These are phyloP conservation scores for Aix galericulata DNA, from an alignment of 2,113 vertebrate genomes.

Conservation along the genomic window DNA sequence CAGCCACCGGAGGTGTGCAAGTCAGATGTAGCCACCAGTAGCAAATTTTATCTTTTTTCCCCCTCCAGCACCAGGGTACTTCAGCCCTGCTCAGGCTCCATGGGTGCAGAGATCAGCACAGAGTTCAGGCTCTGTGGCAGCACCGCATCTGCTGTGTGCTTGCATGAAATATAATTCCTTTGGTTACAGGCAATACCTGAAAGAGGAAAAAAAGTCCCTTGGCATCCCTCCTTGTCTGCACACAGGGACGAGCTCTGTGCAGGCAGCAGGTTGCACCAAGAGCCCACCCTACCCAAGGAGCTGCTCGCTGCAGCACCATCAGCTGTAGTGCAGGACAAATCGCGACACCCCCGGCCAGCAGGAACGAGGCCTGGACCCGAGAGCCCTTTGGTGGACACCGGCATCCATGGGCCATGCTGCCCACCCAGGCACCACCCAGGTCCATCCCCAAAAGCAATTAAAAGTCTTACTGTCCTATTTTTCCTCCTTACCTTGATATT, in stretches of 20 bases:
- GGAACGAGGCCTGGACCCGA: background rate
- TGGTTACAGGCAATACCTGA: background rate
- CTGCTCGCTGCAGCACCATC: background rate
- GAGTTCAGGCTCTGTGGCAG: too few species aligned
- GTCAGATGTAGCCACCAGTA: accelerated
- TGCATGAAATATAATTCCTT: background rate
- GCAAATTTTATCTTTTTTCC: background rate
- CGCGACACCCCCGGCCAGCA: background rate
- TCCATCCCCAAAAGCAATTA: background rate
- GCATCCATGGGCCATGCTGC: background rate
- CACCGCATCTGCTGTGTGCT: too few species aligned
- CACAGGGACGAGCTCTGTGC: background rate
- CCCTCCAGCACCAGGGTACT: too few species aligned
- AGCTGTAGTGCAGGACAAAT: background rate
- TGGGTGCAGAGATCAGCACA: too few species aligned
- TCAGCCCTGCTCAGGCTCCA: background rate
- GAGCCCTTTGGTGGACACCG: background rate
- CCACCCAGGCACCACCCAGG: background rate
- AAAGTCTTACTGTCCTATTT: accelerated
- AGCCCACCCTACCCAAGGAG: background rate
- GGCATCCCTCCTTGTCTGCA: accelerated
- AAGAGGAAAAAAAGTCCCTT: background rate
- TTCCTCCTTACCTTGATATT: accelerated
- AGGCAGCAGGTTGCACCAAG: too few species aligned
- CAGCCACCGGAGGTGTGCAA: background rate